A percentile compares a stretch with the other conserved stretches of the same genome.
Evolutionary conservation across 2,888 invertebrate species (phyloP).

Genomic region (Phortica magna): DNA sequence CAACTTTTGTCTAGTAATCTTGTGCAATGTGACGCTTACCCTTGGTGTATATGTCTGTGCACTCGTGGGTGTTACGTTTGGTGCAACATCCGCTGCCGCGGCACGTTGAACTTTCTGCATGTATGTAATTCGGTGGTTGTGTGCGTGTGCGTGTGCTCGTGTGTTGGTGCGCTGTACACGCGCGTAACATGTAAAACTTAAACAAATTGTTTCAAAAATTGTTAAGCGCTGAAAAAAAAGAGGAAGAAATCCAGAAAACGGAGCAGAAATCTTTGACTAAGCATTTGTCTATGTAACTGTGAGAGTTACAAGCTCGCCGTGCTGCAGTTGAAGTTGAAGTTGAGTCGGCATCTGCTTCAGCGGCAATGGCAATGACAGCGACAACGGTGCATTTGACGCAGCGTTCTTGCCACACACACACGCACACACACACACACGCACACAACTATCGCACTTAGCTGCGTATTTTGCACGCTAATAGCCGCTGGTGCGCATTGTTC

Average conservation of each 20-base stretch:
- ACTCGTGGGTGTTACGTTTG: neutral
- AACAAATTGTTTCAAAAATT: slow-evolving; percentile 36
- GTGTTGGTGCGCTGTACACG: neutral
- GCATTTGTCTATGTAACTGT: slow-evolving; percentile 3
- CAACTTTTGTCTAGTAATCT: slow-evolving; percentile 31
- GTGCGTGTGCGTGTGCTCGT: neutral
- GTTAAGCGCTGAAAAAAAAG: neutral
- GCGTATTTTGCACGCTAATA: neutral
- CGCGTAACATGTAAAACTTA: slow-evolving; percentile 35
- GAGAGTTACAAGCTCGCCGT: neutral
- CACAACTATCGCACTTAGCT: neutral
- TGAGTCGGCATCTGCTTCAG: too few relatives aligned
- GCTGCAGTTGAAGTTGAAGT: too few relatives aligned
- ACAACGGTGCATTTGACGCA: neutral
- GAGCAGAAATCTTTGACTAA: slow-evolving; percentile 8
- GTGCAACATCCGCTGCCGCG: slow-evolving; percentile 26
- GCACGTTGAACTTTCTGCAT: slow-evolving; percentile 10
- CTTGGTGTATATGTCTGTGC: neutral
- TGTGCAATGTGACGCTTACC: neutral
- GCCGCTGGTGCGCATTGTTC: slow-evolving; percentile 6
- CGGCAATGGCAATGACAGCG: too few relatives aligned
- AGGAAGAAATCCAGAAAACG: neutral
- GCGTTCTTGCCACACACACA: neutral
- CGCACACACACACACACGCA: neutral
- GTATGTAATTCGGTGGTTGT: neutral